A percentile compares a stretch with the other conserved stretches of the same genome.
phyloP scores from a whole-genome alignment of 2,797 vertebrate species.

The Cygnus olor region DNA sequence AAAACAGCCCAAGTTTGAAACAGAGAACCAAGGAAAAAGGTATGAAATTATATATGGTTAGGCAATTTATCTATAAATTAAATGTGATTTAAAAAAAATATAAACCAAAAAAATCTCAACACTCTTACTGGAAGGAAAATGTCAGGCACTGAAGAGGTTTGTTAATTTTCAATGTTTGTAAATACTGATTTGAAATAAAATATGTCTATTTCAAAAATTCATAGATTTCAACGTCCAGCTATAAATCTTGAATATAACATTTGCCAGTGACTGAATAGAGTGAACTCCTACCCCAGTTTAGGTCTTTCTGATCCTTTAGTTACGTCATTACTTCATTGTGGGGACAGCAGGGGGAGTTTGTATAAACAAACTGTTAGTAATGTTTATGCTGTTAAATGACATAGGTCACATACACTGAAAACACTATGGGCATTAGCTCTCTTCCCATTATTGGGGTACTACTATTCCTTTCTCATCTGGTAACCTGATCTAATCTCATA shows the following conservation, averaged over 20 bases:
- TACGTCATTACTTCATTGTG: neutral
- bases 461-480: neutral
- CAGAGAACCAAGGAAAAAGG: conserved; percentile 23
- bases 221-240: neutral
- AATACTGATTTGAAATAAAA: neutral
- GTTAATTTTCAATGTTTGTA: neutral
- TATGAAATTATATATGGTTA: conserved; percentile 30
- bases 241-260: neutral
- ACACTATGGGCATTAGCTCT: neutral
- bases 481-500: neutral
- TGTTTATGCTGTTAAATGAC: neutral
- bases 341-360: neutral
- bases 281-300: neutral
- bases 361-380: neutral
- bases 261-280: neutral
- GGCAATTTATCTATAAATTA: neutral
- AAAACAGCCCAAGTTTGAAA: conserved; percentile 34
- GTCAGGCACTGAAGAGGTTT: neutral
- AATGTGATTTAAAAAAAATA: neutral
- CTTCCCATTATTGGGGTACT: neutral
- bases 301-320: neutral
- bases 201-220: neutral
- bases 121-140: neutral
- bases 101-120: neutral
- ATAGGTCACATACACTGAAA: neutral